phyloP scores from a whole-genome alignment of 2,888 invertebrate genomes.

The Mesorhabditis belari region DNA sequence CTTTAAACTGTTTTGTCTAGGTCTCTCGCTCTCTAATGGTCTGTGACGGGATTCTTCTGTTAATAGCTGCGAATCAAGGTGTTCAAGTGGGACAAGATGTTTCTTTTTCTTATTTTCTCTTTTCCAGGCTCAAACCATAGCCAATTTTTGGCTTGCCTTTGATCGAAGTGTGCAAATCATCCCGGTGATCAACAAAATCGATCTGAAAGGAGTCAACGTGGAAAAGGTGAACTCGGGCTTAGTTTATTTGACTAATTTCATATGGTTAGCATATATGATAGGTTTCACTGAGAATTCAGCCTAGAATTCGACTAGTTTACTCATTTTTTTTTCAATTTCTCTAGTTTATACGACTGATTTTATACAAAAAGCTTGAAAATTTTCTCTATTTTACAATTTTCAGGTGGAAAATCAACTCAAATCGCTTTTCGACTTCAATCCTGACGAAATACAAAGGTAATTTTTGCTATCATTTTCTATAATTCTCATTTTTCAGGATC shows the following conservation, averaged over 20 bases:
- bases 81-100: constrained; percentile 43
- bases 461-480: too few relatives aligned
- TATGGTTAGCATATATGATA: too few relatives aligned
- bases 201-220: constrained; percentile 81
- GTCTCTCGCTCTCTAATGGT: constrained; percentile 82
- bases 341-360: too few relatives aligned
- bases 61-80: constrained; percentile 83
- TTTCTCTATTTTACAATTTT: too few relatives aligned
- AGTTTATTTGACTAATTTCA: not conserved
- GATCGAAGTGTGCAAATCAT: constrained; percentile 73
- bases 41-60: constrained; percentile 85
- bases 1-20: constrained; percentile 63
- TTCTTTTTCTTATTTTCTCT: too few relatives aligned
- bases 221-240: constrained; percentile 55
- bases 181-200: constrained; percentile 92
- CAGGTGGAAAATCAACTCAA: constrained; percentile 71
- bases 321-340: too few relatives aligned
- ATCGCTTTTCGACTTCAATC: constrained; percentile 73
- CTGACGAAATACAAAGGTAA: constrained; percentile 67
- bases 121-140: constrained; percentile 83
- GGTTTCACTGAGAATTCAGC: too few relatives aligned
- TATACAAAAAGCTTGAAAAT: too few relatives aligned
- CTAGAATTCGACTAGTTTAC: too few relatives aligned
- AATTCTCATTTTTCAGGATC: constrained; percentile 71
- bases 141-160: constrained; percentile 86